These are phyloP conservation scores for Palythoa caribaeorum DNA, from an alignment of 92 coral and sea anemone genomes.

Conservation along the genomic window DNA sequence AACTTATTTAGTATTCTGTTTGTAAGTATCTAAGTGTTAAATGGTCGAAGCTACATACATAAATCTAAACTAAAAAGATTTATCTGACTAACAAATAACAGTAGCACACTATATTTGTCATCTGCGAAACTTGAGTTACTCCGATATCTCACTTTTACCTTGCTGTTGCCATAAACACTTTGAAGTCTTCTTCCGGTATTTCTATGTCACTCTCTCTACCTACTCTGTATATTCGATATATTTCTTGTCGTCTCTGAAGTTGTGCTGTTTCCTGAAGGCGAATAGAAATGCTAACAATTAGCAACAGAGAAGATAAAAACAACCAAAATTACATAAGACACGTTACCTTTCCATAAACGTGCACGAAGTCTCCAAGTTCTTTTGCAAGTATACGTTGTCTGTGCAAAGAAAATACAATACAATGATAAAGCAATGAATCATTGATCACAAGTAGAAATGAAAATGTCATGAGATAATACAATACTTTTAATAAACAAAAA, in stretches of 20 bases:
- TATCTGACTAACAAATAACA: too few species aligned
- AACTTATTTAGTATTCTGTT: too few species aligned
- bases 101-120: too few species aligned
- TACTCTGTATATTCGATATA: slow-evolving; percentile 80
- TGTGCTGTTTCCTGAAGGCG: slow-evolving; percentile 87
- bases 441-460: too few species aligned
- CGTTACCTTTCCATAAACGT: slow-evolving; percentile 90
- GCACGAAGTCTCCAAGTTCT: slow-evolving; percentile 96
- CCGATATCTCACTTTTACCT: slow-evolving; percentile 58
- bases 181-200: slow-evolving; percentile 94
- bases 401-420: neutral
- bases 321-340: neutral
- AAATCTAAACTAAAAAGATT: too few species aligned
- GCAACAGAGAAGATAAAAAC: neutral
- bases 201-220: slow-evolving; percentile 63
- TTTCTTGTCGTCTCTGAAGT: slow-evolving; percentile 77
- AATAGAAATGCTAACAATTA: neutral
- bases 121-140: too few species aligned
- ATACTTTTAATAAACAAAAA: too few species aligned
- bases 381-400: slow-evolving; percentile 94
- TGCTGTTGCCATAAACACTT: slow-evolving; percentile 90
- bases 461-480: too few species aligned
- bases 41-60: too few species aligned
- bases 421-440: neutral
- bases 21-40: too few species aligned